A percentile compares a stretch with the other conserved stretches of the same genome.
These are phyloP conservation scores for Geotrupes spiniger DNA, from an alignment of 2,888 invertebrate genomes.

Conservation along the genomic window DNA sequence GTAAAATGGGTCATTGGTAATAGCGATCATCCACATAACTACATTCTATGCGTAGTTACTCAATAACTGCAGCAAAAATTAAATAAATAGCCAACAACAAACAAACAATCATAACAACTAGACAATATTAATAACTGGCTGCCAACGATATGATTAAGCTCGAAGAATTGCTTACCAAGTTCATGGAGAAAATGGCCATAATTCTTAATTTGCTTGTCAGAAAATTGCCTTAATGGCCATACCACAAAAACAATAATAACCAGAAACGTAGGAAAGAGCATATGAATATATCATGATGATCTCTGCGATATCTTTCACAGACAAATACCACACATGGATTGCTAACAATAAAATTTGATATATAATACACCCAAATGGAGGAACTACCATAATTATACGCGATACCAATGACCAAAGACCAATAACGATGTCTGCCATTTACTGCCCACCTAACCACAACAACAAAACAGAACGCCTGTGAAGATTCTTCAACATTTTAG, in stretches of 20 bases:
- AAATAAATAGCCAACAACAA: too few species aligned
- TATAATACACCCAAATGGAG: conserved; percentile 14
- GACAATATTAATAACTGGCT: too few species aligned
- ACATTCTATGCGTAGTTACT: too few species aligned
- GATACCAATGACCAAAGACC: conserved; percentile 10
- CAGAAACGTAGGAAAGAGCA: not conserved
- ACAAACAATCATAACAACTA: too few species aligned
- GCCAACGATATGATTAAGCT: conserved; percentile 11
- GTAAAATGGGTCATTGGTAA: too few species aligned
- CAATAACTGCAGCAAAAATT: too few species aligned
- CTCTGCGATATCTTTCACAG: conserved; percentile 5
- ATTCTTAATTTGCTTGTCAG: not conserved
- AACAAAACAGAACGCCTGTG: conserved; percentile 7
- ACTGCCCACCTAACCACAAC: conserved; percentile 7
- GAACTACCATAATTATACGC: conserved; percentile 16
- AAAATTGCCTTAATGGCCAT: conserved; percentile 6
- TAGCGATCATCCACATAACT: too few species aligned
- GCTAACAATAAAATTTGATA: conserved; percentile 11
- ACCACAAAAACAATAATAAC: conserved; percentile 6
- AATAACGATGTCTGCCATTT: conserved; percentile 9
- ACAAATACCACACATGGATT: conserved; percentile 10
- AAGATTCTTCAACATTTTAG: conserved; percentile 6
- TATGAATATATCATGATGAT: conserved; percentile 1
- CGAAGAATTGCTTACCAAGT: conserved; percentile 11
- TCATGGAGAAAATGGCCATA: conserved; percentile 11